Conservation (phyloP, 53 echinoderm and acorn worm species). For the Stichopus horrens region DNA sequence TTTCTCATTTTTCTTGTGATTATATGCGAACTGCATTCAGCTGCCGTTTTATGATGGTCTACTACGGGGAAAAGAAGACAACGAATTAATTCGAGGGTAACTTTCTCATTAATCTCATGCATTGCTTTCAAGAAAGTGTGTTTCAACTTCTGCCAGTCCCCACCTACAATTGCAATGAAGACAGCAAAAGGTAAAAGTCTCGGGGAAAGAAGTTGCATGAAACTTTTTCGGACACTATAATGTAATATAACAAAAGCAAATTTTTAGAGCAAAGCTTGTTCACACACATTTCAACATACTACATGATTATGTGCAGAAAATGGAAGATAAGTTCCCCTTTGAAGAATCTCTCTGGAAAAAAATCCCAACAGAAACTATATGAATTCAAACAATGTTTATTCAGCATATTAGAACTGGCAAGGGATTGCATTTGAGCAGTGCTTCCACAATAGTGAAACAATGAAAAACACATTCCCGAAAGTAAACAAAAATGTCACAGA, state of each 20-base stretch:
- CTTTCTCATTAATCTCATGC: no score
- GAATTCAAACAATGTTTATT: neutral
- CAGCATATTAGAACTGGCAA: constrained; percentile 22
- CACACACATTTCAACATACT: neutral
- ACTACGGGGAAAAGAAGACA: neutral
- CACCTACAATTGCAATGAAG: no score
- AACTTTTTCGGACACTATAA: no score
- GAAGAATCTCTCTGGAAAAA: no score
- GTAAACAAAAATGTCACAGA: neutral
- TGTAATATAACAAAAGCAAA: no score
- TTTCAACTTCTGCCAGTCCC: no score
- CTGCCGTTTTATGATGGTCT: neutral
- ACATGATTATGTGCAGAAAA: neutral
- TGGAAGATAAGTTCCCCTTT: neutral
- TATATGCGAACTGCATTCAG: neutral
- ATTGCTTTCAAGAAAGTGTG: no score
- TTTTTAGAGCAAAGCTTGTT: neutral
- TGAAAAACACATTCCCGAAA: neutral
- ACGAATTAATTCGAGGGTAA: no score
- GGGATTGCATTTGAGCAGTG: constrained; percentile 32
- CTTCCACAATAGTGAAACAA: neutral
- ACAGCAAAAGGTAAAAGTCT: no score
- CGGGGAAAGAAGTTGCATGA: no score
- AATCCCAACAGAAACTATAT: constrained; percentile 18
- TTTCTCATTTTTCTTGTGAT: no score